These are phyloP conservation scores for Coreoperca whiteheadi DNA, from an alignment of 2,113 vertebrate genomes.

Conservation along the genomic window DNA sequence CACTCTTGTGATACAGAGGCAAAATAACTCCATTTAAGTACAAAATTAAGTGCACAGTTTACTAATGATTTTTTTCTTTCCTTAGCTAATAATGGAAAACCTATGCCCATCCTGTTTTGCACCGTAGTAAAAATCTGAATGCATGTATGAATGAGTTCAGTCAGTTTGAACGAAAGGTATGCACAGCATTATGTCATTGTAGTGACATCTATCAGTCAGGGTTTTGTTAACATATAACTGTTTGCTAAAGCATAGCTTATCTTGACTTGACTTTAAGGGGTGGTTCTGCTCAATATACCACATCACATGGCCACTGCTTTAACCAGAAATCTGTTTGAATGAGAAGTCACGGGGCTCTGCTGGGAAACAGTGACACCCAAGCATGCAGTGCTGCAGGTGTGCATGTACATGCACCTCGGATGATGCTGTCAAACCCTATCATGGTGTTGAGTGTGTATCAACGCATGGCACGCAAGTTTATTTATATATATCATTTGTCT, in stretches of 20 bases:
- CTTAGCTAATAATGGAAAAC: no score
- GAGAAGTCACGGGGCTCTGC: slow-evolving; percentile 41
- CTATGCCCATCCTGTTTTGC: no score
- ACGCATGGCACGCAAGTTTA: slow-evolving; percentile 77
- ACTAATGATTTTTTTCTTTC: no score
- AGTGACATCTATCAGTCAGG: not conserved
- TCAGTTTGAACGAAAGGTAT: no score
- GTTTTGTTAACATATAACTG: not conserved
- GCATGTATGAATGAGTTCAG: no score
- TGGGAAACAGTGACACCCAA: slow-evolving; percentile 26
- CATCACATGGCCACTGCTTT: not conserved
- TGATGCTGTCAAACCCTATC: slow-evolving; percentile 53
- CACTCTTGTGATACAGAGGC: not conserved
- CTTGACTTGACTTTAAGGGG: not conserved
- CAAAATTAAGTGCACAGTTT: not conserved
- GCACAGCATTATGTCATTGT: not conserved
- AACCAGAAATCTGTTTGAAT: not conserved
- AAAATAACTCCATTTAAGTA: no score
- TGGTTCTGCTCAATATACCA: slow-evolving; percentile 3
- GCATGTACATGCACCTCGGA: slow-evolving; percentile 10
- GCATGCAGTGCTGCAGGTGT: slow-evolving; percentile 42
- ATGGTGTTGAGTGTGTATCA: slow-evolving; percentile 50
- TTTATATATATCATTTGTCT: slow-evolving; percentile 69
- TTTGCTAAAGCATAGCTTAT: slow-evolving; percentile 1
- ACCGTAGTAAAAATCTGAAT: no score